A percentile compares a stretch with the other conserved stretches of the same genome.
phyloP scores from a whole-genome alignment of 2,888 invertebrate species.

The Rutpela maculata region DNA sequence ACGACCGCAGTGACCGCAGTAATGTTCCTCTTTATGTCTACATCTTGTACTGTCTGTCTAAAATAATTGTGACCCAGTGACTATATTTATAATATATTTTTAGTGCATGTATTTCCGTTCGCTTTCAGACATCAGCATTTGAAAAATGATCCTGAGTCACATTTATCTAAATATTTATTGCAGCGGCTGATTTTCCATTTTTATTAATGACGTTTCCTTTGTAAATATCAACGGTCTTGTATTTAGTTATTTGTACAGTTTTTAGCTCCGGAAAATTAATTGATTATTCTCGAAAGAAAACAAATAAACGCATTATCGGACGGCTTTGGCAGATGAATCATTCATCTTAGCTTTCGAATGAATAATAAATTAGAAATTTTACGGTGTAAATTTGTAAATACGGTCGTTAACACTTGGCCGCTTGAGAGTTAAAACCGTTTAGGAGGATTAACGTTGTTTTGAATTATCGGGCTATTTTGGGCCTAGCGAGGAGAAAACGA shows the following conservation, averaged over 20 bases:
- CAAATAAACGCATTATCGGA: constrained; percentile 23
- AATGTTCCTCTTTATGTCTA: constrained; percentile 6
- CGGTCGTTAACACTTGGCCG: neutral
- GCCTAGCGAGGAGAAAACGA: too few relatives aligned
- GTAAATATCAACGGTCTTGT: constrained; percentile 27
- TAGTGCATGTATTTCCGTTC: constrained; percentile 40
- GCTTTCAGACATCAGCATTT: constrained; percentile 28
- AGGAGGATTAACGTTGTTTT: neutral
- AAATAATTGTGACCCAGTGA: constrained; percentile 38
- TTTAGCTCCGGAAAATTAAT: constrained; percentile 14
- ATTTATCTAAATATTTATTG: constrained; percentile 45
- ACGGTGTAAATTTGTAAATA: constrained; percentile 13
- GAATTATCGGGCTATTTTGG: too few relatives aligned
- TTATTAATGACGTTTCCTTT: constrained; percentile 28
- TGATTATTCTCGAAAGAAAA: constrained; percentile 29
- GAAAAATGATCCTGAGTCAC: constrained; percentile 44
- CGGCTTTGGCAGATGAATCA: constrained; percentile 23
- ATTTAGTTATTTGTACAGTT: constrained; percentile 31
- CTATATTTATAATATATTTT: constrained; percentile 37
- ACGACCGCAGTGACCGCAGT: neutral
- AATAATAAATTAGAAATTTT: constrained; percentile 29
- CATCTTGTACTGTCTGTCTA: constrained; percentile 18
- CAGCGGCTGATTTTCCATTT: constrained; percentile 17
- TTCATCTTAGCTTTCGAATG: constrained; percentile 23
- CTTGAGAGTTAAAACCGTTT: neutral